Percentiles rank a stretch among this genome's conserved stretches.
Evolutionary conservation across 92 coral and sea anemone genomes (phyloP).

Genomic region (Palythoa caribaeorum): DNA sequence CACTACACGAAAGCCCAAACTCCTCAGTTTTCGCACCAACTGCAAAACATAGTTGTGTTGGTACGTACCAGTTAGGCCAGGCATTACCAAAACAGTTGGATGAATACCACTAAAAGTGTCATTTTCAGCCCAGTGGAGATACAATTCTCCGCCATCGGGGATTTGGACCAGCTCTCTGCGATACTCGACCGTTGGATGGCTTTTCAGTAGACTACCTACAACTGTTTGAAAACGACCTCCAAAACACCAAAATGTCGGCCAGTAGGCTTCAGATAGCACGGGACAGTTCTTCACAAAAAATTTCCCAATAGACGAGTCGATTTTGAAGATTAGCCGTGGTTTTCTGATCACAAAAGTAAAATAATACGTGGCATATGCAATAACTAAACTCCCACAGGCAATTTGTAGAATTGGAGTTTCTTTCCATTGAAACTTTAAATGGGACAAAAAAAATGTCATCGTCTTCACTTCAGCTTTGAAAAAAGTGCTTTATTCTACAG

Average conservation of each 20-base stretch:
- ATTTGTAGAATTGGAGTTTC: constrained; percentile 51
- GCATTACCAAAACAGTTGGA: constrained; percentile 82
- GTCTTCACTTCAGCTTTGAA: background rate
- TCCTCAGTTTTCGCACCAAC: constrained; percentile 64
- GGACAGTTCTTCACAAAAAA: constrained; percentile 69
- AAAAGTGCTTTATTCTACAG: background rate
- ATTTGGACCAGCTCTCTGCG: constrained; percentile 68
- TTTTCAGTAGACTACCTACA: constrained; percentile 69
- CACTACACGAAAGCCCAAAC: constrained; percentile 71
- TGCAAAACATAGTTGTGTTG: constrained; percentile 74
- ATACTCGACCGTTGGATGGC: constrained; percentile 69
- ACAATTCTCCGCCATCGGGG: constrained; percentile 90
- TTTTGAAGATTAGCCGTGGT: constrained; percentile 68
- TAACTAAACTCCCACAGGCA: constrained; percentile 53
- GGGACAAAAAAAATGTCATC: background rate
- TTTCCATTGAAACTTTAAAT: background rate
- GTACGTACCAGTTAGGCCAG: constrained; percentile 90
- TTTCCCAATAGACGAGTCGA: constrained; percentile 52
- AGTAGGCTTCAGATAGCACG: constrained; percentile 67
- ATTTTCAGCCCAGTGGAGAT: constrained; percentile 81
- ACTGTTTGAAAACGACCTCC: constrained; percentile 90
- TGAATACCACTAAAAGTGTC: constrained; percentile 33
- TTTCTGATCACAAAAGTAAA: constrained; percentile 69
- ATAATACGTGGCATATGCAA: constrained; percentile 66
- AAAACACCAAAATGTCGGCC: constrained; percentile 94